These are phyloP conservation scores for Pandemis cinnamomeana DNA, from an alignment of 2,888 invertebrate species.

Conservation along the genomic window DNA sequence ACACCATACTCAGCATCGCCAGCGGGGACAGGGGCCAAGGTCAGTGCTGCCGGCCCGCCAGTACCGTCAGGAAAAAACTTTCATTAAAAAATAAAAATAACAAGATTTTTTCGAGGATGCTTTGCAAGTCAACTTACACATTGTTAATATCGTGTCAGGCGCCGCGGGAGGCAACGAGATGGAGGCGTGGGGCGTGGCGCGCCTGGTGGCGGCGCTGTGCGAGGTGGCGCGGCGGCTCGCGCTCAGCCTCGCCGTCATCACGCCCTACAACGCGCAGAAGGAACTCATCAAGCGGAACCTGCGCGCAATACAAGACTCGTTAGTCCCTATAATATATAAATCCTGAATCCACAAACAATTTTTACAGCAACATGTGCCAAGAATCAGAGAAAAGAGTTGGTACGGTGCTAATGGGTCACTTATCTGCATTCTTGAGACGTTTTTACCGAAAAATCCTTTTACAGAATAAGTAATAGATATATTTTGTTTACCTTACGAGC, in stretches of 20 bases:
- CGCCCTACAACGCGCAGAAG: conserved; percentile 77
- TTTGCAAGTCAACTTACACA: too few relatives aligned
- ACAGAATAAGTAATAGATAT: too few relatives aligned
- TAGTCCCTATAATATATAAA: conserved; percentile 43
- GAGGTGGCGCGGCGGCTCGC: conserved; percentile 47
- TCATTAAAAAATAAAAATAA: too few relatives aligned
- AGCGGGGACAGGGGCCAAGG: conserved; percentile 75
- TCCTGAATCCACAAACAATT: too few relatives aligned
- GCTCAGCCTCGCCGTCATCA: conserved; percentile 72
- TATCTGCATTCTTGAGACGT: too few relatives aligned
- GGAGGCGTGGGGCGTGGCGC: conserved; percentile 75
- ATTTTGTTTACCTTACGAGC: too few relatives aligned
- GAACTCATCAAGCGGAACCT: conserved; percentile 69
- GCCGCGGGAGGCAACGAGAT: conserved; percentile 68
- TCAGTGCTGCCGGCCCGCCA: conserved; percentile 41
- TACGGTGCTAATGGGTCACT: too few relatives aligned
- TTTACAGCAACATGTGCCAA: too few relatives aligned
- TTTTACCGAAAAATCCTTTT: too few relatives aligned
- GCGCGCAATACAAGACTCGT: conserved; percentile 55
- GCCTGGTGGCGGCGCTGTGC: conserved; percentile 61
- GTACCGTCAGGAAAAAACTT: too few relatives aligned
- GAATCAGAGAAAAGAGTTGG: too few relatives aligned
- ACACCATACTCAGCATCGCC: conserved; percentile 64
- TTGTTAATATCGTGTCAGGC: conserved; percentile 48
- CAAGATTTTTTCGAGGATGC: too few relatives aligned